Evolutionary conservation across 2,888 invertebrate species (phyloP), one percentile per base, ranked within the genome.

Genomic region (Sturmia bella): DNA sequence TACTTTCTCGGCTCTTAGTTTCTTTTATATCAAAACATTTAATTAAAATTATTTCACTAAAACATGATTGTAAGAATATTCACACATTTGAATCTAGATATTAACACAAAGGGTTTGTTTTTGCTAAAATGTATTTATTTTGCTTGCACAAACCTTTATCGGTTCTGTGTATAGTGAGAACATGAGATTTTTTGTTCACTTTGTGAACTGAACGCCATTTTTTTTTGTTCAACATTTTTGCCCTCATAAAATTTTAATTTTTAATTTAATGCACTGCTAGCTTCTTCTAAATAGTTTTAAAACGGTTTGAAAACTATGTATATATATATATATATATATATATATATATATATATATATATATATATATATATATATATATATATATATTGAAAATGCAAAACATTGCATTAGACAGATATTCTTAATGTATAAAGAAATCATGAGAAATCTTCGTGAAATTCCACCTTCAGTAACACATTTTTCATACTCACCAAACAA

Each of bases 31-130:
- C 48, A 73, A 73, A 56, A 39, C 66, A 48, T 77, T 77, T 77
- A 77, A 77, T 77, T 77, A 77, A 70, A 77, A 70, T 77, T 63
- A 77, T 70, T 54, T 70, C 59, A 61, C 63, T 52, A 21, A 32
- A 37, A 63, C 61, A 32, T 32, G 32, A 32, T 5, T 3, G 6
- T 15, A 24, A 21, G 12, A 52, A 64, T 45, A 43, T 57, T 52
- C 48, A 48, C 43, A 74, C 43, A 64, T 54, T 56, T 24, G 11
- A 48, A 64, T 64, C 52, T 27, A 27, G 21, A 52, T 41, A 24
- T 15, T 13, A 17, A 17, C 9, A 19, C 6, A 57, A 17, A 57
- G 3, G 37, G 13, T 5, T 19, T 21, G 5, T 5, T 15, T 15
- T 17, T 45, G n/a, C 24, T 12, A 12, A 50, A 5, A 13, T 54